Conservation (phyloP, 1,140 invertebrate species). For the Drosophila pseudoobscura region DNA sequence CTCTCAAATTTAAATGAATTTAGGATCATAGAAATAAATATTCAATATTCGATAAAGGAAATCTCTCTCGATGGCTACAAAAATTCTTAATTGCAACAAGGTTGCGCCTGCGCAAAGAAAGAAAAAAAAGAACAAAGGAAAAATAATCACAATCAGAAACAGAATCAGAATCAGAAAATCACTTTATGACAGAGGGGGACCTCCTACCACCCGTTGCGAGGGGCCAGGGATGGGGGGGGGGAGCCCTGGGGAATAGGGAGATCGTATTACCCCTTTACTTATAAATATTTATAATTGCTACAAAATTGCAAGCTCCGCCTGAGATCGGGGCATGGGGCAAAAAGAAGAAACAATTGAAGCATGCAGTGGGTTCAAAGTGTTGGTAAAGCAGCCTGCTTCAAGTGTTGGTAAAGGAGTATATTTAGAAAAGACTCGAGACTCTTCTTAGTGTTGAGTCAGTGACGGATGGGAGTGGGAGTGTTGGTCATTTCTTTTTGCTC, state of each 20-base stretch:
- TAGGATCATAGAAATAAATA: no score
- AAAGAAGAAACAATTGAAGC: background rate
- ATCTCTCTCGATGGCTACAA: background rate
- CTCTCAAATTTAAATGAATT: constrained; percentile 22
- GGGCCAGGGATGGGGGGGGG: background rate
- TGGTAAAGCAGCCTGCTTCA: no score
- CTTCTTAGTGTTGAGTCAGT: no score
- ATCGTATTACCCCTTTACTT: constrained; percentile 24
- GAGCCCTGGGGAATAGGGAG: background rate
- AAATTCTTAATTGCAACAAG: constrained; percentile 8
- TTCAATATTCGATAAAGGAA: no score
- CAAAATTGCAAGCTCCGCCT: constrained; percentile 33
- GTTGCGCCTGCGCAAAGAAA: constrained; percentile 47
- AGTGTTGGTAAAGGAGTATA: no score
- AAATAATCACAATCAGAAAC: constrained; percentile 7
- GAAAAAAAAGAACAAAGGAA: background rate
- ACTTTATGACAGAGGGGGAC: background rate
- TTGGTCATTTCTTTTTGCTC: no score
- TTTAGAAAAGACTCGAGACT: no score
- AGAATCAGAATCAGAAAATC: constrained; percentile 9
- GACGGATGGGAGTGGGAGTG: no score
- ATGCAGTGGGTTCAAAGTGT: no score
- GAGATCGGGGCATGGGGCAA: constrained; percentile 21
- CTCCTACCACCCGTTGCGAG: background rate
- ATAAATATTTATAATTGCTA: constrained; percentile 69